Evolutionary conservation across 35 echinoderm and acorn worm genomes (phyloP).

Genomic region (Heliocidaris erythrogramma): DNA sequence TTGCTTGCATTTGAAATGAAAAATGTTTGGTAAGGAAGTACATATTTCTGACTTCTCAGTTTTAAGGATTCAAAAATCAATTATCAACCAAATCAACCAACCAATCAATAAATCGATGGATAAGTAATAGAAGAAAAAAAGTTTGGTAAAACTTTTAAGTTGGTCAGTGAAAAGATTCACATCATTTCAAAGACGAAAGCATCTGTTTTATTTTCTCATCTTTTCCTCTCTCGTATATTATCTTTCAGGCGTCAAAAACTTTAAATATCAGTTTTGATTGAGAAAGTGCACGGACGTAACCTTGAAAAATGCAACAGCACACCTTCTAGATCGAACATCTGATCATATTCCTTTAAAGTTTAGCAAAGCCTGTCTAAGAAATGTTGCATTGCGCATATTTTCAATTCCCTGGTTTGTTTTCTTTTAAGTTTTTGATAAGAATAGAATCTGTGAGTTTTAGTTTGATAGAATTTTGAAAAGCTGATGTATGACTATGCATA

Average conservation of each 20-base stretch:
- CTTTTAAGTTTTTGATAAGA: not conserved
- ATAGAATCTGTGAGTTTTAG: not conserved
- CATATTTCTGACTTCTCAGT: no score
- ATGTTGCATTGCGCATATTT: not conserved
- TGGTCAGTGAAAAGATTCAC: no score
- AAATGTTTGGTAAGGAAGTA: no score
- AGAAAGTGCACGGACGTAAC: not conserved
- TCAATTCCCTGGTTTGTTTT: not conserved
- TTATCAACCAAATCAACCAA: no score
- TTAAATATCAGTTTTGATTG: not conserved
- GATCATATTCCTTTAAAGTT: not conserved
- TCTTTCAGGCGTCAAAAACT: not conserved
- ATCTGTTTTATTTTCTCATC: not conserved
- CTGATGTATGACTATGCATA: slow-evolving; percentile 12
- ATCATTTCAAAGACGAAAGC: no score
- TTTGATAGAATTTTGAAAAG: not conserved
- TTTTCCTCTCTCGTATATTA: not conserved
- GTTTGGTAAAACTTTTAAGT: no score
- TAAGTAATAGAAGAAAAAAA: no score
- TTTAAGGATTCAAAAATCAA: no score
- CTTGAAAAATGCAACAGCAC: not conserved
- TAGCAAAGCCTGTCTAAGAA: not conserved
- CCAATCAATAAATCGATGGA: no score
- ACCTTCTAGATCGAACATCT: not conserved
- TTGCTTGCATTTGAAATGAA: no score